A percentile compares a stretch with the other conserved stretches of the same genome.
These are phyloP conservation scores for Sphenopsis melanotis DNA, from an alignment of 2,797 vertebrate species.

Conservation along the genomic window DNA sequence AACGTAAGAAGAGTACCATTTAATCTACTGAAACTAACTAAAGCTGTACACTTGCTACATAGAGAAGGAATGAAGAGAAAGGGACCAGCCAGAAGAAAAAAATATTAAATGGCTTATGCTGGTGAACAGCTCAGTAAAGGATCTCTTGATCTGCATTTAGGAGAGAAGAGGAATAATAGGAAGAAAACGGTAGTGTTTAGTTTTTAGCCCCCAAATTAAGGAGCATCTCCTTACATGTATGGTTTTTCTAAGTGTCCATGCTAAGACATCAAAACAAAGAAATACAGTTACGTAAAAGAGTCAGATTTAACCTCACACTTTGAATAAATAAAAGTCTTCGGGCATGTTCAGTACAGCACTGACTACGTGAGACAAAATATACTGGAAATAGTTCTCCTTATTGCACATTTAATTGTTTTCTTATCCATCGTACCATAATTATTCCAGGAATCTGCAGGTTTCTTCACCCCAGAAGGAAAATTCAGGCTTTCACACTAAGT, in stretches of 20 bases:
- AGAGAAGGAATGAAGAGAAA: not conserved
- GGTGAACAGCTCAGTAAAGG: not conserved
- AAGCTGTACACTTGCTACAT: not conserved
- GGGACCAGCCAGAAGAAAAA: not conserved
- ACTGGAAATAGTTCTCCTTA: not conserved
- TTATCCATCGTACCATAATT: not conserved
- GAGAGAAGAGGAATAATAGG: not conserved
- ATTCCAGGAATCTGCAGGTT: not conserved
- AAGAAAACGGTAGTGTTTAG: not conserved
- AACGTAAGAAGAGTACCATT: not conserved
- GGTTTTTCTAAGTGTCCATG: not conserved
- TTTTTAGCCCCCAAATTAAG: not conserved
- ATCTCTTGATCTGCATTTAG: not conserved
- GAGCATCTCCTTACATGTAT: not conserved
- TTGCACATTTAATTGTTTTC: not conserved
- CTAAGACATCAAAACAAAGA: not conserved
- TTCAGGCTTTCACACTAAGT: not conserved
- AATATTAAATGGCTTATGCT: not conserved
- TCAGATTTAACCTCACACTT: not conserved
- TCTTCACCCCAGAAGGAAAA: not conserved
- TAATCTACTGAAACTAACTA: not conserved
- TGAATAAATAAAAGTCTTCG: not conserved
- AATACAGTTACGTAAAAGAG: not conserved
- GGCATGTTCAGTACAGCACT: not conserved
- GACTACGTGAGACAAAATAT: not conserved